Base-by-base conservation (phyloP, 2,797 vertebrate species). In the Macropodus opercularis region DNA sequence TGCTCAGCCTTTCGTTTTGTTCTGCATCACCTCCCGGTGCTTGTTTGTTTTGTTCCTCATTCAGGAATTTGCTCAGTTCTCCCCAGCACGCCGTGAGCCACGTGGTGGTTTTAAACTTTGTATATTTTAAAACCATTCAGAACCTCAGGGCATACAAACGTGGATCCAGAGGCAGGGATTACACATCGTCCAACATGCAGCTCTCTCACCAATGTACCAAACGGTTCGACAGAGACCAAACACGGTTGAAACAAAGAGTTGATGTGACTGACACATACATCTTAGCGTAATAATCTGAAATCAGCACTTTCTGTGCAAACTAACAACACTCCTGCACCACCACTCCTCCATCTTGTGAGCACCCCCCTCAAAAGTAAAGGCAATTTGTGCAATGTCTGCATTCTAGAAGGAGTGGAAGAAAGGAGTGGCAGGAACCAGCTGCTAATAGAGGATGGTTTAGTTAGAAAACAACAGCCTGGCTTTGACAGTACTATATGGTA, bases 311-410 rank as follows among this genome's bases (percentile, higher is more conserved):
- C 11, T 3, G n/a, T 56, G 62, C 47, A 39, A 52, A 56, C 54
- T 36, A 76, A 60, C n/a, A 22, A 49, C 31, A 42, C 49, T 56
- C 35, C 5, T 31, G 39, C 22, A 3, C 21, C 8, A 19, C 4
- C 24, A 39, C 58, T 65, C 77, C 60, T 69, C 1, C 19, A 2
- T 19, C 5, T 27, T 36, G 19, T 29, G 32, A 41, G 6, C 19
- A 24, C 7, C 0, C 4, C 12, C 32, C 26, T 43, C n/a, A n/a
- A n/a, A n/a, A n/a, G n/a, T n/a, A n/a, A n/a, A n/a, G n/a, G n/a
- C n/a, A n/a, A n/a, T n/a, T n/a, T n/a, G n/a, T n/a, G n/a, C n/a
- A n/a, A n/a, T n/a, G n/a, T n/a, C n/a, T n/a, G n/a, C n/a, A n/a
- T n/a, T n/a, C n/a, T n/a, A n/a, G n/a, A n/a, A n/a, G n/a, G n/a